phyloP scores from a whole-genome alignment of 1,140 invertebrate genomes.

The Vollenhovia emeryi region DNA sequence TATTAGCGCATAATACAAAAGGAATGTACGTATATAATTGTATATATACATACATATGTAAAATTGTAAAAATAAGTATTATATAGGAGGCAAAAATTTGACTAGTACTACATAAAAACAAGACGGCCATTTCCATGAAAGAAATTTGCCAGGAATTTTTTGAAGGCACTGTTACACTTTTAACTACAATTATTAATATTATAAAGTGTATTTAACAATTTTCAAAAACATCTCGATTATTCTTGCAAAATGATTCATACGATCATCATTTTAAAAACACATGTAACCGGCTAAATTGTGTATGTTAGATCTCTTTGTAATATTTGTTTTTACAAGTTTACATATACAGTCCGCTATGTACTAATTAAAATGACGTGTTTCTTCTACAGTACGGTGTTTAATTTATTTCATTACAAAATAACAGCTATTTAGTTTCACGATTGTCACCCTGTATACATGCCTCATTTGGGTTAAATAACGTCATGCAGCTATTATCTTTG shows the following conservation, averaged over 20 bases:
- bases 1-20: background rate
- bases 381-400: background rate
- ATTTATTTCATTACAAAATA: background rate
- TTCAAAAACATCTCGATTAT: background rate
- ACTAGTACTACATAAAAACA: too few species aligned
- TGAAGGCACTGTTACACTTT: background rate
- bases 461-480: background rate
- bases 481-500: constrained; percentile 10
- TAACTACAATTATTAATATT: background rate
- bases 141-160: background rate
- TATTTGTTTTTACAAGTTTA: background rate
- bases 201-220: background rate
- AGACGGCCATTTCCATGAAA: background rate
- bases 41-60: background rate
- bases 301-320: background rate
- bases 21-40: too few species aligned
- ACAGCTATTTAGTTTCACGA: constrained; percentile 2
- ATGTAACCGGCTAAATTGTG: background rate
- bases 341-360: background rate
- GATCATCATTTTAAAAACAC: background rate
- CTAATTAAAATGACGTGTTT: background rate
- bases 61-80: background rate
- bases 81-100: background rate
- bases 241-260: background rate
- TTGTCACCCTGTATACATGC: background rate